Evolutionary conservation across 2,888 invertebrate species (phyloP), one percentile per base, ranked within the genome.

Genomic region (Melieria picta): DNA sequence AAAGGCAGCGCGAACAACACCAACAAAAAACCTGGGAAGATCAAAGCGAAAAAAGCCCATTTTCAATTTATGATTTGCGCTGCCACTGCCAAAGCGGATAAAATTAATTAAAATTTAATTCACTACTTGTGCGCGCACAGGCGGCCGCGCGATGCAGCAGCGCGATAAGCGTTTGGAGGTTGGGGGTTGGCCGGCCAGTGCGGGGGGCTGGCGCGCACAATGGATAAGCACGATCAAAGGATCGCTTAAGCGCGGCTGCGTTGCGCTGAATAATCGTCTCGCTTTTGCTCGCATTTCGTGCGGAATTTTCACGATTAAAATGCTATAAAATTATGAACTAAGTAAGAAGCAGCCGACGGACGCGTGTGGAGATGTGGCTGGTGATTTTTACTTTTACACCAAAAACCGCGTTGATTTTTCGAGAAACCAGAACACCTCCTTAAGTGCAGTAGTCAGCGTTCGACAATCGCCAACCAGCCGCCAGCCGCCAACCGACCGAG

Each of bases 241-340:
- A 62, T 13, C 13, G n/a, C 47, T 62, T 13, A 60, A 60, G 47
- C 61, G 30, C 46, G 30, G 11, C 43, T 60, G 11, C 61, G 60
- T 67, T 30, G 16, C n/a, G 46, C 62, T 63, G 55, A 45, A n/a
- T 9, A 69, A 30, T 43, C 55, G 11, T 56, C 63, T 69, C 48
- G 16, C 16, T 63, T 69, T 63, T 62, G 43, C 56, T 62, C 62
- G 61, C n/a, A 6, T 52, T 62, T 68, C 61, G 30, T 30, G 30
- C 70, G 71, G 57, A 72, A 75, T 72, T 71, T 72, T 62, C 68
- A 72, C 77, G 72, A 77, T 77, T 77, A 76, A 77, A 77, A 76
- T 71, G 75, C 74, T 72, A 77, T 77, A 76, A 77, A 77, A 77
- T 76, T 75, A 74, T 74, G 72, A 75, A 73, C 73, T 76, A 73